Evolutionary conservation across 2,888 invertebrate genomes (phyloP).

Genomic region (Ophraella communa): DNA sequence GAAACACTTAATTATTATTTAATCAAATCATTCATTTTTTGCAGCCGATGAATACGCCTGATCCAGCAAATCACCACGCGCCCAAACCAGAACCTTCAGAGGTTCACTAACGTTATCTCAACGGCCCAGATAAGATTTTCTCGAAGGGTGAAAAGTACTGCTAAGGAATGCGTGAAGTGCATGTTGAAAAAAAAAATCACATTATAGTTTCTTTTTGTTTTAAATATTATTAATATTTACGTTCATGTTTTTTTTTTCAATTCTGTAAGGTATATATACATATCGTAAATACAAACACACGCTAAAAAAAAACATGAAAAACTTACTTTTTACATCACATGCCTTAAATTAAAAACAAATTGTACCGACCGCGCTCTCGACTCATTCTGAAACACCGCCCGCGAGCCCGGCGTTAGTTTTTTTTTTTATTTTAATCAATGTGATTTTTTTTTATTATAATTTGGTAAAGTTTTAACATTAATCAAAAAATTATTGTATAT

Average conservation of each 20-base stretch:
- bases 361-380: slow-evolving; percentile 26
- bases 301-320: slow-evolving; percentile 29
- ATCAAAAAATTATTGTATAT: slow-evolving; percentile 35
- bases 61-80: slow-evolving; percentile 83
- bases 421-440: slow-evolving; percentile 35
- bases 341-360: slow-evolving; percentile 26
- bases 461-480: slow-evolving; percentile 6
- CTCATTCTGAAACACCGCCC: slow-evolving; percentile 35
- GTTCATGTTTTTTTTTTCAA: slow-evolving; percentile 39
- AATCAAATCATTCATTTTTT: slow-evolving; percentile 22
- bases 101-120: slow-evolving; percentile 70
- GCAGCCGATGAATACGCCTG: slow-evolving; percentile 82
- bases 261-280: slow-evolving; percentile 48
- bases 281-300: slow-evolving; percentile 44
- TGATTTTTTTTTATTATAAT: slow-evolving; percentile 34
- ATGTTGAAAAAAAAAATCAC: slow-evolving; percentile 41
- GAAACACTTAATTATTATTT: no score
- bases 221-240: slow-evolving; percentile 15
- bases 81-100: slow-evolving; percentile 82
- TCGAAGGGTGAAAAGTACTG: slow-evolving; percentile 47
- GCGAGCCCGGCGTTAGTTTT: slow-evolving; percentile 3
- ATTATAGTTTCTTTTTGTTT: slow-evolving; percentile 37
- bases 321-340: slow-evolving; percentile 41
- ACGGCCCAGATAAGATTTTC: slow-evolving; percentile 39
- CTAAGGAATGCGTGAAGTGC: slow-evolving; percentile 48